phyloP scores from a whole-genome alignment of 2,888 invertebrate species.

The Saturnia japonica region DNA sequence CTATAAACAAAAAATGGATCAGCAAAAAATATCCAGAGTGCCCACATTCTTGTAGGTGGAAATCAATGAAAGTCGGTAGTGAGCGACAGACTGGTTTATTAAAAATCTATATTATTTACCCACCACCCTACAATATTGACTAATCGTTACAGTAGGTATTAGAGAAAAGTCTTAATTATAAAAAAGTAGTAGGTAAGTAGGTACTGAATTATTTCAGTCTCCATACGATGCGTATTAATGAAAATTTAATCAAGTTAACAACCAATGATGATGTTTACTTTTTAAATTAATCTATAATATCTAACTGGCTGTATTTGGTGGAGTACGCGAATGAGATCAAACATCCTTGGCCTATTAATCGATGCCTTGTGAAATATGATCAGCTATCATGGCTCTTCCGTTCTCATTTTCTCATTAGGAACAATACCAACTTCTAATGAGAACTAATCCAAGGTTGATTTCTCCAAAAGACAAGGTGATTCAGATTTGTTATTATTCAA shows the following conservation, averaged over 20 bases:
- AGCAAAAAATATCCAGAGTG: background rate
- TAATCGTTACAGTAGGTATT: too few relatives aligned
- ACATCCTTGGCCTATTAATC: constrained; percentile 44
- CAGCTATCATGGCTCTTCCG: constrained; percentile 44
- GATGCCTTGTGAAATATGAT: constrained; percentile 26
- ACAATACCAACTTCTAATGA: constrained; percentile 20
- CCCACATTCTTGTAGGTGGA: background rate
- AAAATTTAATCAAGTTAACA: background rate
- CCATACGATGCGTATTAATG: background rate
- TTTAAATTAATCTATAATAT: background rate
- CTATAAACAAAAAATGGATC: background rate
- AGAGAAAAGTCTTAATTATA: too few relatives aligned
- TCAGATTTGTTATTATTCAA: background rate
- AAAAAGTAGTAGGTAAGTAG: too few relatives aligned
- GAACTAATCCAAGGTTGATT: constrained; percentile 16
- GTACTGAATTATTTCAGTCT: background rate
- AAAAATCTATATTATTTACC: too few relatives aligned
- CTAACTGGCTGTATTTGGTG: background rate
- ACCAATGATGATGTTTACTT: background rate
- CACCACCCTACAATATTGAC: too few relatives aligned
- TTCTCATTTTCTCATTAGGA: constrained; percentile 25
- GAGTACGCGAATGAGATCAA: constrained; percentile 26
- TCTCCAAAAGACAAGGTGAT: constrained; percentile 5
- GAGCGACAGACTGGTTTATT: too few relatives aligned
- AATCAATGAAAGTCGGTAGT: too few relatives aligned